Conservation (phyloP, 2,113 vertebrate species). For the Eublepharis macularius region DNA sequence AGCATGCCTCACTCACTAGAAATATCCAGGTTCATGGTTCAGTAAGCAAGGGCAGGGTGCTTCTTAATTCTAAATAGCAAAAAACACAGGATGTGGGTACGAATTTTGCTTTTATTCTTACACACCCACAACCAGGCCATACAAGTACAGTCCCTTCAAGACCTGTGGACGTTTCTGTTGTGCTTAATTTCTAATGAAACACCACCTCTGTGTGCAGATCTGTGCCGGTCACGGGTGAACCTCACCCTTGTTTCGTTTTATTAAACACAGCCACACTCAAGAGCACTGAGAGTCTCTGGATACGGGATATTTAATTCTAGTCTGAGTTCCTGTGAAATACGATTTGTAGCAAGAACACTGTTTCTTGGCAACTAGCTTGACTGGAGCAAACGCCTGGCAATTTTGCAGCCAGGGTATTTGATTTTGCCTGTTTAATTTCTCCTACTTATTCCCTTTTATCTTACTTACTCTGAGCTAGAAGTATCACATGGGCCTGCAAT, state of each 20-base stretch:
- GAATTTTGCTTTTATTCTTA: slow-evolving; percentile 26
- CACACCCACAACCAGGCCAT: slow-evolving; percentile 11
- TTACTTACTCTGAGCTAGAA: not conserved
- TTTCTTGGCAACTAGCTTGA: not conserved
- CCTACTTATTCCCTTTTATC: not conserved
- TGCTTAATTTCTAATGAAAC: slow-evolving; percentile 31
- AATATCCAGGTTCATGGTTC: slow-evolving; percentile 25
- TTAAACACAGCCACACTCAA: slow-evolving; percentile 24
- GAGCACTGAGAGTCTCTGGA: not conserved
- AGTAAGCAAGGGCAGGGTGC: slow-evolving; percentile 29
- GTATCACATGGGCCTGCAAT: not conserved
- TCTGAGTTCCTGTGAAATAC: not conserved
- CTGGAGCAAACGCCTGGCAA: not conserved
- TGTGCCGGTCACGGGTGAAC: slow-evolving; percentile 25
- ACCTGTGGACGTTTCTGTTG: slow-evolving; percentile 18
- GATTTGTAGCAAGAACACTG: slow-evolving; percentile 5
- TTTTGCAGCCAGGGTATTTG: not conserved
- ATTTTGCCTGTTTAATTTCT: not conserved
- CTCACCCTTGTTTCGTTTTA: slow-evolving; percentile 4
- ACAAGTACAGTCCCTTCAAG: not conserved
- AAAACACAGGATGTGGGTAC: slow-evolving; percentile 11
- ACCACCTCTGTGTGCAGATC: slow-evolving; percentile 9
- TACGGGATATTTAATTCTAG: slow-evolving; percentile 11
- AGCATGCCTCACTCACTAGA: slow-evolving; percentile 35
- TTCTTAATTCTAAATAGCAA: slow-evolving; percentile 37